phyloP scores from a whole-genome alignment of 2,797 vertebrate genomes.

The Chiloscyllium punctatum region DNA sequence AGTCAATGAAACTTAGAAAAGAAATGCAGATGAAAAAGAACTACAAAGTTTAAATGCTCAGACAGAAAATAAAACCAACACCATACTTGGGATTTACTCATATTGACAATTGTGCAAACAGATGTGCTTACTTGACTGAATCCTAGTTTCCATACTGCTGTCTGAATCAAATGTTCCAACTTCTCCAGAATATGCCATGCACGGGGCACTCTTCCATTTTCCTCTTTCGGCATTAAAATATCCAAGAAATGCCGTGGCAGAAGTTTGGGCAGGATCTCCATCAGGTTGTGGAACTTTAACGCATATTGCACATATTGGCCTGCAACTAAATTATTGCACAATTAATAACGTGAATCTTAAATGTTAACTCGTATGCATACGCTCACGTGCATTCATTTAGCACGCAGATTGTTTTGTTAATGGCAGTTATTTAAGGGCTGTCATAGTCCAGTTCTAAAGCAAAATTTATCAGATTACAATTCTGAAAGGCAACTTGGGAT shows the following conservation, averaged over 20 bases:
- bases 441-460: background rate
- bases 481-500: background rate
- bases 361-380: background rate
- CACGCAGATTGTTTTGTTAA: no score
- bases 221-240: constrained; percentile 47
- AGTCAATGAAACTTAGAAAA: background rate
- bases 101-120: background rate
- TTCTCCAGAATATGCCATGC: constrained; percentile 38
- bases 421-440: background rate
- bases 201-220: rapidly evolving
- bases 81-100: background rate
- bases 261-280: constrained; percentile 65
- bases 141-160: constrained; percentile 68
- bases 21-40: background rate
- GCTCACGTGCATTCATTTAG: background rate
- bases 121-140: constrained; percentile 56
- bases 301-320: constrained; percentile 51
- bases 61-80: background rate
- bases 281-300: constrained; percentile 54
- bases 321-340: constrained; percentile 50
- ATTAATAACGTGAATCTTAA: background rate
- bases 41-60: background rate
- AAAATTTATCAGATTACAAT: background rate
- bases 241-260: constrained; percentile 60
- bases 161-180: constrained; percentile 59